Evolutionary conservation across 2,113 vertebrate genomes (phyloP).

Genomic region (Melanerpes aurifrons): DNA sequence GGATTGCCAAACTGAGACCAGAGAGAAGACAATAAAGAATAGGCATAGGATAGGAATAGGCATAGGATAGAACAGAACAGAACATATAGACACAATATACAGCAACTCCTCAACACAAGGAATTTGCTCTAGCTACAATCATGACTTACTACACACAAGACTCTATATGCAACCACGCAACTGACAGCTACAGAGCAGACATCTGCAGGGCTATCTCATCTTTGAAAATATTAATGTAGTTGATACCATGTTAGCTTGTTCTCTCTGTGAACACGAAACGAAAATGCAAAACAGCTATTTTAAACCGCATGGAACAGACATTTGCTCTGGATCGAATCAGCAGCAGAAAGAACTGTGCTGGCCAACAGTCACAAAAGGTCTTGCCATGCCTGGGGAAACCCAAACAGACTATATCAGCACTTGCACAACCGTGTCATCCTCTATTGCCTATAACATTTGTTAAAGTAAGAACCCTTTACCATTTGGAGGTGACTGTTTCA

Average conservation of each 20-base stretch:
- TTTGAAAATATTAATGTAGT: constrained; percentile 29
- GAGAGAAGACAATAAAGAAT: not conserved
- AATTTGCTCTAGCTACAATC: not conserved
- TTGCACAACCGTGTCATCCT: not conserved
- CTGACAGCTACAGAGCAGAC: not conserved
- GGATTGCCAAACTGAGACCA: not conserved
- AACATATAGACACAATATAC: rapidly evolving
- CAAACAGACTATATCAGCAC: not conserved
- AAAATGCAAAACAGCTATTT: constrained; percentile 38
- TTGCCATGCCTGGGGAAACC: not conserved
- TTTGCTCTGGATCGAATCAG: constrained; percentile 24
- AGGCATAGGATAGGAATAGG: no score
- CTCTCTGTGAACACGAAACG: constrained; percentile 14
- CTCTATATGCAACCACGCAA: not conserved
- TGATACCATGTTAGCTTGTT: not conserved
- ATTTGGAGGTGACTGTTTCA: not conserved
- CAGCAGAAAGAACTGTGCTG: not conserved
- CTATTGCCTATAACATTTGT: rapidly evolving
- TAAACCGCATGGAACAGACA: not conserved
- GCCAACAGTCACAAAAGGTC: not conserved
- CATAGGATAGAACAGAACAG: no score
- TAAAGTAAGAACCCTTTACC: not conserved
- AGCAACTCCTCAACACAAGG: not conserved
- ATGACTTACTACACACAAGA: not conserved
- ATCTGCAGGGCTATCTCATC: not conserved